Percentiles rank a stretch among this genome's conserved stretches.
Conservation (phyloP, 1,140 invertebrate species). For the Lepidurus packardi region DNA sequence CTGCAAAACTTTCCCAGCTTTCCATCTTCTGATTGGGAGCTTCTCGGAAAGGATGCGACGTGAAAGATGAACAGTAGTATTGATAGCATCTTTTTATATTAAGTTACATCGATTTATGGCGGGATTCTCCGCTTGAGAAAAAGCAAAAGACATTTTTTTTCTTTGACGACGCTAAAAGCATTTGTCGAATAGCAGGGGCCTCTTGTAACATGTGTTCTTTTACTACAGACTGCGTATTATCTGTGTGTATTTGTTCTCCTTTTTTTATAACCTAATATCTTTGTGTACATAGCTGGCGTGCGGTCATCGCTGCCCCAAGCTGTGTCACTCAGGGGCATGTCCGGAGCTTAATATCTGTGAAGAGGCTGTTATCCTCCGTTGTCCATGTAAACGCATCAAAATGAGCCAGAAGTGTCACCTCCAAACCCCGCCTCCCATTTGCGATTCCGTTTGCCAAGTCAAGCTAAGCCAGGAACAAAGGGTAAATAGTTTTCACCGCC, state of each 20-base stretch:
- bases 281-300: conserved; percentile 47
- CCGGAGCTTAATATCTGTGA: conserved; percentile 60
- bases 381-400: conserved; percentile 70
- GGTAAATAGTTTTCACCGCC: background rate
- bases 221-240: background rate
- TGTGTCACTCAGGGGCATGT: conserved; percentile 72
- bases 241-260: background rate
- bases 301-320: conserved; percentile 64
- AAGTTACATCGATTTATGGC: too few relatives aligned
- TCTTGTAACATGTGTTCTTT: background rate
- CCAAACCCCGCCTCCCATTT: background rate
- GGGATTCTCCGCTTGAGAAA: too few relatives aligned
- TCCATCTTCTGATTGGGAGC: too few relatives aligned
- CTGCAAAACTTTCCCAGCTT: too few relatives aligned
- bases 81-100: too few relatives aligned
- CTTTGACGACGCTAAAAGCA: too few relatives aligned
- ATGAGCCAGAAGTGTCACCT: conserved; percentile 51
- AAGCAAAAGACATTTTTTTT: too few relatives aligned
- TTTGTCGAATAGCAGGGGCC: too few relatives aligned
- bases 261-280: background rate
- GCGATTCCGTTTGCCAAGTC: conserved; percentile 28
- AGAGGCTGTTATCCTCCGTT: conserved; percentile 71
- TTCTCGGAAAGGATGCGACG: too few relatives aligned
- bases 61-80: too few relatives aligned
- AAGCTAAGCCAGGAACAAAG: conserved; percentile 30